Evolutionary conservation across 2,797 vertebrate genomes (phyloP), one percentile per base, ranked within the genome.

Genomic region (Limosa lapponica): DNA sequence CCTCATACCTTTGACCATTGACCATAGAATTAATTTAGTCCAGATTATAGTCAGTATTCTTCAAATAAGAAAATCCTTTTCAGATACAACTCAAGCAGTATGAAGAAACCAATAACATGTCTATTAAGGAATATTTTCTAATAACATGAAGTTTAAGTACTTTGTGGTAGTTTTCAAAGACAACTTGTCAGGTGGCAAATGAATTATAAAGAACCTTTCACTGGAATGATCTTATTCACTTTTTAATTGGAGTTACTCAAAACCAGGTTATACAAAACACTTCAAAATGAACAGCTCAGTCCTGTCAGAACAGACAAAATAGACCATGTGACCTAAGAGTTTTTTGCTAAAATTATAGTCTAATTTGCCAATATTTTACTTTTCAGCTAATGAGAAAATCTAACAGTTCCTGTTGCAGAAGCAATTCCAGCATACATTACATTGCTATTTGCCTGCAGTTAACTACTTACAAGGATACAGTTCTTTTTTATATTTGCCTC

Each of bases 331-430:
- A 87, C 32, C 74, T 23, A 51, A 58, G 66, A 75, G n/a, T 4
- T 82, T 78, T 96, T 92, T 72, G n/a, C 74, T 96, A 52, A 80
- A 90, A 84, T 89, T 82, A 34, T 39, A 52, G 34, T 54, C 32
- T 85, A 73, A 84, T 93, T 97, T 94, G 59, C 51, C 64, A 82
- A 64, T 89, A 89, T 85, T 95, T 93, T 22, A 23, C 67, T 71
- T 92, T 87, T 77, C 55, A 89, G 32, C 77, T 96, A 73, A 89
- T 89, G 52, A 92, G 64, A 89, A 95, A 91, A 87, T 85, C 43
- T 67, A 85, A 17, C 34, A 36, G 44, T 85, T 94, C 59, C 64
- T 77, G 27, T 77, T 82, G 57, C 64, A 84, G 57, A 92, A 93
- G 28, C 36, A 77, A 36, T 82, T 93, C 87, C 39, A 69, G 71